Percentiles rank a stretch among this genome's conserved stretches.
These are phyloP conservation scores for Caiman crocodilus DNA, from an alignment of 2,797 vertebrate genomes.

Conservation along the genomic window DNA sequence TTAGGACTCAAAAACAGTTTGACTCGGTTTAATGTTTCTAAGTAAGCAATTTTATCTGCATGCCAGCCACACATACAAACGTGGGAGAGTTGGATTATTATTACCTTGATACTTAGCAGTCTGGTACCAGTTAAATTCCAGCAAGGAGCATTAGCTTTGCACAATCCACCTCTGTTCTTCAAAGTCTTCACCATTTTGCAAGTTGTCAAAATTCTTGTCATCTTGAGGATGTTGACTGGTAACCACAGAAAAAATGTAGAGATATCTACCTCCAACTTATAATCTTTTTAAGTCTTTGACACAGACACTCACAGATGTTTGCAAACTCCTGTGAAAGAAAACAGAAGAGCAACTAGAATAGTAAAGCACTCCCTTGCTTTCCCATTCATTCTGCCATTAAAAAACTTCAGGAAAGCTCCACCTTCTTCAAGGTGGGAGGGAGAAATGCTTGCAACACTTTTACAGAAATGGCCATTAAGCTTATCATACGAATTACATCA, in stretches of 20 bases:
- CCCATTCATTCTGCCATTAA: constrained; percentile 75
- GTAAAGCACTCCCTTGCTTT: constrained; percentile 25
- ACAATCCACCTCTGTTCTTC: constrained; percentile 79
- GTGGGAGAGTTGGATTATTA: not conserved
- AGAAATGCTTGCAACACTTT: constrained; percentile 52
- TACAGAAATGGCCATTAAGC: not conserved
- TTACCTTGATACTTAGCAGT: constrained; percentile 90
- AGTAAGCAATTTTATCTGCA: constrained; percentile 24
- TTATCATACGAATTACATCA: constrained; percentile 50
- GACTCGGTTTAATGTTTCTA: not conserved
- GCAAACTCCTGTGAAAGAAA: constrained; percentile 31
- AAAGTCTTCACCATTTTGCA: constrained; percentile 85
- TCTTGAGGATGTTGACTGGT: constrained; percentile 70
- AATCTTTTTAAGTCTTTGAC: constrained; percentile 12
- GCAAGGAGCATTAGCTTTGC: constrained; percentile 68
- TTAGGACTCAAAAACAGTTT: constrained; percentile 32
- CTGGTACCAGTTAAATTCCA: constrained; percentile 76
- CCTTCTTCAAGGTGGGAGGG: constrained; percentile 60
- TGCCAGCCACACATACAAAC: not conserved
- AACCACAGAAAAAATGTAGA: constrained; percentile 15
- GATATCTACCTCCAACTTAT: too few relatives aligned
- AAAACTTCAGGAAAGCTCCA: constrained; percentile 71
- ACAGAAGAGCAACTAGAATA: not conserved
- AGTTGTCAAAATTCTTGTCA: constrained; percentile 90
- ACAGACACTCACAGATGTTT: not conserved